These are phyloP conservation scores for Notospermus geniculatus DNA, from an alignment of 1,140 invertebrate genomes.

Conservation along the genomic window DNA sequence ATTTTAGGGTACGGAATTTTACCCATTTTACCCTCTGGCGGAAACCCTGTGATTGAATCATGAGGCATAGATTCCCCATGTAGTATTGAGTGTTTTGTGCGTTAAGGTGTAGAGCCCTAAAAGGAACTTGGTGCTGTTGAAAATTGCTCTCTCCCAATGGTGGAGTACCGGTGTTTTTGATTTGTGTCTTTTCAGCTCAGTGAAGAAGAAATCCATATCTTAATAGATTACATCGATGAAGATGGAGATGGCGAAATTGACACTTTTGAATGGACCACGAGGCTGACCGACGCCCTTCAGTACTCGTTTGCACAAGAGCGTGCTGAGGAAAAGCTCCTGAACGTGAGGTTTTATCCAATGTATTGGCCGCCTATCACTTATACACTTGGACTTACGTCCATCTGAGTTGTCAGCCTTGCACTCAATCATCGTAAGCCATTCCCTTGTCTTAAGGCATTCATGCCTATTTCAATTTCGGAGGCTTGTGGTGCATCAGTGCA, in stretches of 20 bases:
- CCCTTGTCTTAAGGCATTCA: too few species aligned
- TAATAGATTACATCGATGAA: conserved; percentile 9
- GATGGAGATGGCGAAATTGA: conserved; percentile 8
- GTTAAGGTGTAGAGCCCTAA: too few species aligned
- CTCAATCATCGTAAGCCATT: too few species aligned
- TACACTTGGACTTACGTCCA: neutral
- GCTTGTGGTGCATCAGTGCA: too few species aligned
- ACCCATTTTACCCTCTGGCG: too few species aligned
- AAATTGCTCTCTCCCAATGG: neutral
- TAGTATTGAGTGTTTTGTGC: neutral
- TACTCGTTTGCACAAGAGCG: neutral
- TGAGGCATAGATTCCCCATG: neutral
- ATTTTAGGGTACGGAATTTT: too few species aligned
- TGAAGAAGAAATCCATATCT: conserved; percentile 6
- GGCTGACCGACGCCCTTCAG: conserved; percentile 8
- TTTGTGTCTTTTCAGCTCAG: neutral
- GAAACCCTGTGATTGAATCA: too few species aligned
- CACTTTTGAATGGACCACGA: conserved; percentile 6
- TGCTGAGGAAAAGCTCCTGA: neutral
- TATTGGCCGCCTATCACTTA: neutral
- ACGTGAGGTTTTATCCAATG: neutral
- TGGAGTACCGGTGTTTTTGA: neutral
- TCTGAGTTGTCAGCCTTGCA: too few species aligned
- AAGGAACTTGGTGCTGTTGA: neutral
- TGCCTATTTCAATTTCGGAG: too few species aligned